Percentiles rank a stretch among this genome's conserved stretches.
These are phyloP conservation scores for Dicycla oo DNA, from an alignment of 2,888 invertebrate species.

Conservation along the genomic window DNA sequence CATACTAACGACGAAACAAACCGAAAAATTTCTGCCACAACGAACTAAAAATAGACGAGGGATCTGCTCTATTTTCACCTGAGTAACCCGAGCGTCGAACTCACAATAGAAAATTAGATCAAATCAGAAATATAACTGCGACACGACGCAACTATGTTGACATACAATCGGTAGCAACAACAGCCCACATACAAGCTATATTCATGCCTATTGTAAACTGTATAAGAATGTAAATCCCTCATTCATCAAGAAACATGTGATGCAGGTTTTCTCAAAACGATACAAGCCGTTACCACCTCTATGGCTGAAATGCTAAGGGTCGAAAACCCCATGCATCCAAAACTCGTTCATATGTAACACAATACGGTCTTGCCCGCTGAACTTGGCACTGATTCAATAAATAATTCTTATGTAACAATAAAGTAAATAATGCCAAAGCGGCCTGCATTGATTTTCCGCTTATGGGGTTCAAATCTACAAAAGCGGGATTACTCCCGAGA, in stretches of 20 bases:
- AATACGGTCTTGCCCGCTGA: slow-evolving; percentile 33
- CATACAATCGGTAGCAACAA: not conserved
- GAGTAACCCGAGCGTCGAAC: slow-evolving; percentile 35
- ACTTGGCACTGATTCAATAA: slow-evolving; percentile 55
- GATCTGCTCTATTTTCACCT: slow-evolving; percentile 32
- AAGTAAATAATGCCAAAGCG: slow-evolving; percentile 14
- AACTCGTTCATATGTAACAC: slow-evolving; percentile 8
- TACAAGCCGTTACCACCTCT: slow-evolving; percentile 21
- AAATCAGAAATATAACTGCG: slow-evolving; percentile 36
- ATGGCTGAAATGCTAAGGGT: not conserved
- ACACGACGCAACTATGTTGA: slow-evolving; percentile 21
- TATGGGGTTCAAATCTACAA: not conserved
- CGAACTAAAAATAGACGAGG: slow-evolving; percentile 15
- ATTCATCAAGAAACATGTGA: not conserved
- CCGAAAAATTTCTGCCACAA: slow-evolving; percentile 4
- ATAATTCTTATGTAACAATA: slow-evolving; percentile 45
- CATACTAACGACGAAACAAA: not conserved
- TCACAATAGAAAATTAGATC: slow-evolving; percentile 40
- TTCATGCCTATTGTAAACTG: not conserved
- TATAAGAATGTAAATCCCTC: slow-evolving; percentile 15
- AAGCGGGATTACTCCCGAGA: not conserved
- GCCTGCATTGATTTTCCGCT: slow-evolving; percentile 25
- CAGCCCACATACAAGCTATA: slow-evolving; percentile 7
- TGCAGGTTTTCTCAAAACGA: not conserved
- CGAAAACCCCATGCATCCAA: slow-evolving; percentile 5